Evolutionary conservation across 2,888 invertebrate genomes (phyloP).

Genomic region (Drosophila flavopinicola): DNA sequence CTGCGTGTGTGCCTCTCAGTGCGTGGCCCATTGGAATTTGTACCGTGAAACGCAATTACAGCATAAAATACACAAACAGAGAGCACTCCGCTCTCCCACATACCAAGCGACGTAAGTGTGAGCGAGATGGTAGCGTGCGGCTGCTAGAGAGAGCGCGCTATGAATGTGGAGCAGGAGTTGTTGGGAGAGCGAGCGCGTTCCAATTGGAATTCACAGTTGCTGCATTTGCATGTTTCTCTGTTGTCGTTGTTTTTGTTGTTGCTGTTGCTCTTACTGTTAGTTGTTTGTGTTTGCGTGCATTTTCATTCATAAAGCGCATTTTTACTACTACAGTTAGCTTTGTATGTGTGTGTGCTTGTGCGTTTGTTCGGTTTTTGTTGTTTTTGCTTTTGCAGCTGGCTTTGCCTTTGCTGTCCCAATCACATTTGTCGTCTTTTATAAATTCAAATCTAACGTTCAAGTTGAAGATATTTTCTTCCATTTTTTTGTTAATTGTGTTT

Average conservation of each 20-base stretch:
- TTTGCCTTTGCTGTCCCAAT: slow-evolving; percentile 11
- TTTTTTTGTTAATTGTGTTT: background rate
- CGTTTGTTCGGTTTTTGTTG: background rate
- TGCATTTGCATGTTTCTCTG: slow-evolving; percentile 53
- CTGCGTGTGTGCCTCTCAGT: slow-evolving; percentile 34
- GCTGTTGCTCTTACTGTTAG: slow-evolving; percentile 15
- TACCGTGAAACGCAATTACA: slow-evolving; percentile 79
- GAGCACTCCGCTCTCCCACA: slow-evolving; percentile 32
- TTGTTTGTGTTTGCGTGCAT: slow-evolving; percentile 49
- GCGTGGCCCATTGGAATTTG: slow-evolving; percentile 78
- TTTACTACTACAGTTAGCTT: slow-evolving; percentile 30
- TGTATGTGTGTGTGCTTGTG: slow-evolving; percentile 11
- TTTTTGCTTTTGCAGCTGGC: slow-evolving; percentile 30
- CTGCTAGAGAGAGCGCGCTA: slow-evolving; percentile 5
- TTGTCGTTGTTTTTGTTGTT: slow-evolving; percentile 12
- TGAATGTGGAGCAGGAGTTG: slow-evolving; percentile 16
- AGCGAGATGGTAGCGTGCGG: slow-evolving; percentile 6
- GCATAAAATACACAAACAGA: slow-evolving; percentile 76
- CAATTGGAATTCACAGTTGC: slow-evolving; percentile 41
- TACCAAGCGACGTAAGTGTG: slow-evolving; percentile 28
- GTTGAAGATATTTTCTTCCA: background rate
- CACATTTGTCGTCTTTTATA: background rate
- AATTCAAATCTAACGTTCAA: slow-evolving; percentile 12
- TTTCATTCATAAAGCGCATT: slow-evolving; percentile 76
- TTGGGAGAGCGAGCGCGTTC: slow-evolving; percentile 18